These are phyloP conservation scores for Clistopyga incitator DNA, from an alignment of 2,888 invertebrate genomes.

Conservation along the genomic window DNA sequence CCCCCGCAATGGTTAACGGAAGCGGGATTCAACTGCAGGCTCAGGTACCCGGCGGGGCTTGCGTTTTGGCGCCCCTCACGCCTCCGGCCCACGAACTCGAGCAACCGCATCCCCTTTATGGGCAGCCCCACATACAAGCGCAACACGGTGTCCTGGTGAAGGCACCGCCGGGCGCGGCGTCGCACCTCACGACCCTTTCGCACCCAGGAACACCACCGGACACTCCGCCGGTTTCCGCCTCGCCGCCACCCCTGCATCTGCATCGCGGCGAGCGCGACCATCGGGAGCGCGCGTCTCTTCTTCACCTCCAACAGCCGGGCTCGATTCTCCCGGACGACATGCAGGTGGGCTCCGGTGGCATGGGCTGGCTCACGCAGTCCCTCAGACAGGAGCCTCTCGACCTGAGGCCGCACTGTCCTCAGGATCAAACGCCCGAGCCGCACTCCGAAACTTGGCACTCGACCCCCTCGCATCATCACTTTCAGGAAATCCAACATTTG, in stretches of 20 bases:
- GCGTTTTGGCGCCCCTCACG: conserved; percentile 84
- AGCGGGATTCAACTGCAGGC: conserved; percentile 78
- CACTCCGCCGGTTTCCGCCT: conserved; percentile 90
- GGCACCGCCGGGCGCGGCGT: conserved; percentile 80
- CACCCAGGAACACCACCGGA: conserved; percentile 94
- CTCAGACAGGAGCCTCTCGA: conserved; percentile 92
- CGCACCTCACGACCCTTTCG: conserved; percentile 80
- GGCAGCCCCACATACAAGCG: conserved; percentile 82
- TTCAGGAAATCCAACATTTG: conserved; percentile 78
- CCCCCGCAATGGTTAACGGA: conserved; percentile 80
- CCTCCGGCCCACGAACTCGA: conserved; percentile 88
- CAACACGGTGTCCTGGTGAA: conserved; percentile 82
- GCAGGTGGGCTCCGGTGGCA: conserved; percentile 85
- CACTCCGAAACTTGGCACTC: conserved; percentile 80
- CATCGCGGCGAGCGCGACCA: conserved; percentile 79
- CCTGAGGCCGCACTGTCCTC: conserved; percentile 89
- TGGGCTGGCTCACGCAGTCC: conserved; percentile 91
- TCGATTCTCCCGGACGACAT: conserved; percentile 77
- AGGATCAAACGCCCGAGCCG: conserved; percentile 85
- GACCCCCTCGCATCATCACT: conserved; percentile 78
- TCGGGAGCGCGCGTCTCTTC: conserved; percentile 76
- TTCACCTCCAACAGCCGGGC: conserved; percentile 77
- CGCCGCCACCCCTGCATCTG: conserved; percentile 85
- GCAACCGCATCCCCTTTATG: conserved; percentile 81
- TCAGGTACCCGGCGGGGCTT: conserved; percentile 74